Conservation (phyloP, 2,797 vertebrate species). For the Phoeniculus purpureus region DNA sequence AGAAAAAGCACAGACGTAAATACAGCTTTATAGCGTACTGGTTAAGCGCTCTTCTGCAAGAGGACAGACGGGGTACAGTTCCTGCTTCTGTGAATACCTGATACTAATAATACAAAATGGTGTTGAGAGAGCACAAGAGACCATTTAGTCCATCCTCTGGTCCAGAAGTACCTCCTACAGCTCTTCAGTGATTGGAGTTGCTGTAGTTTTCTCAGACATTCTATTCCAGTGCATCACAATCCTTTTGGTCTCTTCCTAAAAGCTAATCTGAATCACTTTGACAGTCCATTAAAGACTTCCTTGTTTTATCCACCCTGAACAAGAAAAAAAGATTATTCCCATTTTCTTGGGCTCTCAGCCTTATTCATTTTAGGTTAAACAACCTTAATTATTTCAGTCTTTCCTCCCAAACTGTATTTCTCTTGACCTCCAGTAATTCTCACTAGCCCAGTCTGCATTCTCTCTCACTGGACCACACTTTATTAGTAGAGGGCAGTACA, state of each 20-base stretch:
- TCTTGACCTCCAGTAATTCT: background rate
- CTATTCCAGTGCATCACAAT: background rate
- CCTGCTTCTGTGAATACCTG: constrained; percentile 5
- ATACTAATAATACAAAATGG: constrained; percentile 1
- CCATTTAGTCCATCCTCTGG: background rate
- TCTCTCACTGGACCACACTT: background rate
- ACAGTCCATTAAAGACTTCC: background rate
- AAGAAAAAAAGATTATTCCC: background rate
- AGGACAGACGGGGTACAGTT: background rate
- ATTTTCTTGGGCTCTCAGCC: background rate
- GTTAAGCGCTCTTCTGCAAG: background rate
- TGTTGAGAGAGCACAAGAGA: background rate
- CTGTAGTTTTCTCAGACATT: background rate
- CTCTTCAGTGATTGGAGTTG: background rate
- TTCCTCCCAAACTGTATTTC: background rate
- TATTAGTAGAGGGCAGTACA: background rate
- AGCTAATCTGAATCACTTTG: background rate
- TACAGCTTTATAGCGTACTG: background rate
- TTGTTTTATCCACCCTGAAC: background rate
- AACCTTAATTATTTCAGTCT: background rate
- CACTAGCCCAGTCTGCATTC: background rate
- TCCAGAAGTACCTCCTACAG: background rate
- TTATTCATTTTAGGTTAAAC: background rate
- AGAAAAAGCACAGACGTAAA: background rate
- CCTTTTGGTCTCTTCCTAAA: background rate